Conservation (phyloP, 1,140 invertebrate species). For the Diachasma alloeum region DNA sequence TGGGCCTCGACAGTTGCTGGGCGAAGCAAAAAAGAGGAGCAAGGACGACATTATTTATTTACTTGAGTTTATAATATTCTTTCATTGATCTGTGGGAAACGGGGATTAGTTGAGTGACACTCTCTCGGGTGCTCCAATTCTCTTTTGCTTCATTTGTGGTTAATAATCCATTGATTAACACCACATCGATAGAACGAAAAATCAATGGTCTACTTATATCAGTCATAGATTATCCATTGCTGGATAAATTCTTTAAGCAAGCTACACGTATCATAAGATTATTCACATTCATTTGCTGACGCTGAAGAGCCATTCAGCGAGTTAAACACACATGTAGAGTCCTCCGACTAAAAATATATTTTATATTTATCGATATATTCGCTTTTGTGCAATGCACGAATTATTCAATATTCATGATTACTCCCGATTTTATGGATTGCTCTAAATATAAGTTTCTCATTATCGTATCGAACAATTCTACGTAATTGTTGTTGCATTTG, state of each 20-base stretch:
- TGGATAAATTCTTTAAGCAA: background rate
- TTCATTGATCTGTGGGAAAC: background rate
- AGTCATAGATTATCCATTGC: background rate
- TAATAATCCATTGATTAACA: background rate
- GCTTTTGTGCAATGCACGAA: background rate
- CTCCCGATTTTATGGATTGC: background rate
- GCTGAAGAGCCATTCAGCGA: background rate
- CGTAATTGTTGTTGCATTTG: background rate
- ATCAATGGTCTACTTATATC: background rate
- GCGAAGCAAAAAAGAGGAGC: background rate
- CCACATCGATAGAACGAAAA: background rate
- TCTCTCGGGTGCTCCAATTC: background rate
- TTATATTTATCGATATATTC: background rate
- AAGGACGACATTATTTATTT: background rate
- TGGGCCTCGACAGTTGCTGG: background rate
- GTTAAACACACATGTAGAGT: background rate
- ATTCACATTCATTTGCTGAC: background rate
- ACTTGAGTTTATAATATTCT: background rate
- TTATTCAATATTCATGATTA: constrained; percentile 10
- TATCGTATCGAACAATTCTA: background rate
- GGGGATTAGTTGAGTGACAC: background rate
- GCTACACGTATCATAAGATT: background rate
- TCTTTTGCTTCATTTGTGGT: background rate
- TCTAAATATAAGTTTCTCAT: background rate
- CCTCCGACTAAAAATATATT: background rate